Evolutionary conservation across 2,888 invertebrate genomes (phyloP).

Genomic region (Hirtodrosophila alboralis): DNA sequence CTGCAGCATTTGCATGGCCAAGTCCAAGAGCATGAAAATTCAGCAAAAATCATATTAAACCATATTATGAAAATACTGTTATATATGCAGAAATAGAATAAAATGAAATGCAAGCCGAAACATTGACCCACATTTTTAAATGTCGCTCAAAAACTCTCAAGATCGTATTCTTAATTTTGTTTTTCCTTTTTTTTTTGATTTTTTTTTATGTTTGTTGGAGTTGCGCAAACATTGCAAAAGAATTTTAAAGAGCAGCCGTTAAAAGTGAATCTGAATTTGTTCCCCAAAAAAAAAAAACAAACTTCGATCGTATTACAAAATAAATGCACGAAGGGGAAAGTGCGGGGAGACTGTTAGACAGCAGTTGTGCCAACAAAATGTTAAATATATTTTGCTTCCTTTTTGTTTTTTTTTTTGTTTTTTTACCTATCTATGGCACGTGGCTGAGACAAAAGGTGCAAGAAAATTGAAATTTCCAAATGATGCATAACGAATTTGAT

Average conservation of each 20-base stretch:
- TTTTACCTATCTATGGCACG: slow-evolving; percentile 59
- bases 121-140: slow-evolving; percentile 68
- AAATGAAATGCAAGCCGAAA: slow-evolving; percentile 37
- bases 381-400: slow-evolving; percentile 47
- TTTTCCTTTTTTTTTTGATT: slow-evolving; percentile 15
- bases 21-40: slow-evolving; percentile 76
- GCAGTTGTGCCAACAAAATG: slow-evolving; percentile 77
- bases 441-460: slow-evolving; percentile 72
- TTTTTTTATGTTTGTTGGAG: slow-evolving; percentile 23
- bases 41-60: slow-evolving; percentile 40
- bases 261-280: slow-evolving; percentile 53
- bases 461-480: slow-evolving; percentile 56
- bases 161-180: slow-evolving; percentile 22
- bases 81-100: slow-evolving; percentile 56
- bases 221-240: slow-evolving; percentile 70
- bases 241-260: slow-evolving; percentile 43
- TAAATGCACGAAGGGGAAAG: slow-evolving; percentile 53
- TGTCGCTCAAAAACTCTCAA: slow-evolving; percentile 40
- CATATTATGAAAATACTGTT: slow-evolving; percentile 50
- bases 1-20: slow-evolving; percentile 71
- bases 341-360: slow-evolving; percentile 30
- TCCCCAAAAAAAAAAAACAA: slow-evolving; percentile 19
- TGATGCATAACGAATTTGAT: slow-evolving; percentile 71
- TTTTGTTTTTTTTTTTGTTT: no score
- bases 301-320: slow-evolving; percentile 68